Conservation (phyloP, 2,888 invertebrate species). For the Dryadula phaetusa region DNA sequence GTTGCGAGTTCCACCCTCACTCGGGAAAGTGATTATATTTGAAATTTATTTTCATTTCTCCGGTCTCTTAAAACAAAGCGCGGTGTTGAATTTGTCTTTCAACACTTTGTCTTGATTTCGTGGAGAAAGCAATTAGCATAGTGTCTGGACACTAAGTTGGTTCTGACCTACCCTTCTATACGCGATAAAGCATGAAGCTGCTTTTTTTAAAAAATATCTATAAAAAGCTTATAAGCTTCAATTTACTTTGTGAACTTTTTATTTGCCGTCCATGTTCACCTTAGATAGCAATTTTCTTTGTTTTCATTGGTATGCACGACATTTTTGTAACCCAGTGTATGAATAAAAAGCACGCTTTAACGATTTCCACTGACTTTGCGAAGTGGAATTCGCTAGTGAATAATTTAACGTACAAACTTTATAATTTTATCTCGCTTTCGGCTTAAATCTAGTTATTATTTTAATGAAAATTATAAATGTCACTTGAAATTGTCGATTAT, state of each 20-base stretch:
- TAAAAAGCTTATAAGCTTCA: background rate
- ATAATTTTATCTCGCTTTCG: conserved; percentile 4
- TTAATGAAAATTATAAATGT: background rate
- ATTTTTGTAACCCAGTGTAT: conserved; percentile 2
- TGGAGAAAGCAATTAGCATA: no score
- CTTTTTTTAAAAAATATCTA: no score
- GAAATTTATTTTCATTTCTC: no score
- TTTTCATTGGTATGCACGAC: background rate
- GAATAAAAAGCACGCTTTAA: conserved; percentile 3
- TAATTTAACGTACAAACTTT: conserved; percentile 9
- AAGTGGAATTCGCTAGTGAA: conserved; percentile 8
- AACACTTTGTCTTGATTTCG: no score
- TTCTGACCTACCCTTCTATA: no score
- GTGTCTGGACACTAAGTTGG: no score
- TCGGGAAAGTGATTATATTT: no score
- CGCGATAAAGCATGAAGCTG: no score
- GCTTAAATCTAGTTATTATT: background rate
- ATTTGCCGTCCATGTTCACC: conserved; percentile 1
- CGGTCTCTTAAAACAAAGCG: no score
- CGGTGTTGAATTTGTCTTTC: no score
- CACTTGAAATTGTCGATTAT: no score
- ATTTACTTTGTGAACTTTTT: conserved; percentile 2
- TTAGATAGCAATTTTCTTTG: conserved; percentile 18
- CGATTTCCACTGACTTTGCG: background rate
- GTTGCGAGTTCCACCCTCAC: no score